Conservation (phyloP, 2,888 invertebrate genomes). For the Lepidocyrtoides sp. region DNA sequence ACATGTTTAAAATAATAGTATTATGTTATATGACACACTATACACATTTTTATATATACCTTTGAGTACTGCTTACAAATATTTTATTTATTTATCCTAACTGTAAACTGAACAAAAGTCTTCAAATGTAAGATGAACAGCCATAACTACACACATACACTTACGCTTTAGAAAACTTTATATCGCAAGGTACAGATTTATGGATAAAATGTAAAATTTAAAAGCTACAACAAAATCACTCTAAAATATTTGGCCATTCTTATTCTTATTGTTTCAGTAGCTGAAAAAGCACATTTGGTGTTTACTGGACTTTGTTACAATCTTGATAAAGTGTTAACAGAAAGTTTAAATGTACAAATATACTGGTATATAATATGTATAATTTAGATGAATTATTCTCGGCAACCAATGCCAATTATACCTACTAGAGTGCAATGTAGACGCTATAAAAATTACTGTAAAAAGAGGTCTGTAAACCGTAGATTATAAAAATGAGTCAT, state of each 20-base stretch:
- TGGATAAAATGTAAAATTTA: neutral
- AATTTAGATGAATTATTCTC: constrained; percentile 1
- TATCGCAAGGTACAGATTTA: constrained; percentile 19
- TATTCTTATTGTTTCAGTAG: neutral
- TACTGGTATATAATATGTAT: neutral
- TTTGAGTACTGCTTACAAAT: neutral
- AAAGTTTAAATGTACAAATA: too few species aligned
- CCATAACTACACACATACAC: neutral
- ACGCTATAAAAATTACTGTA: constrained; percentile 26
- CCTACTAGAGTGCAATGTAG: neutral
- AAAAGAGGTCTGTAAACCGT: constrained; percentile 35
- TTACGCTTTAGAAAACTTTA: neutral
- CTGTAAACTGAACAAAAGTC: neutral
- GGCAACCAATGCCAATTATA: neutral
- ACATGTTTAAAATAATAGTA: neutral
- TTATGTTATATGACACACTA: constrained; percentile 7
- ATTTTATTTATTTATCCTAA: neutral
- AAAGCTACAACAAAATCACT: neutral
- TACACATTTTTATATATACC: neutral
- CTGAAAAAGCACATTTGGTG: constrained; percentile 38
- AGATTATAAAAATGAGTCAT: constrained; percentile 55
- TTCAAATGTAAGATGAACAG: constrained; percentile 6
- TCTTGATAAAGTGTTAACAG: neutral
- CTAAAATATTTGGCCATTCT: constrained; percentile 35
- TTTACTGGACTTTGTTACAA: constrained; percentile 8